Base-by-base conservation (phyloP, 2,888 invertebrate species). In the Rhagium mordax region DNA sequence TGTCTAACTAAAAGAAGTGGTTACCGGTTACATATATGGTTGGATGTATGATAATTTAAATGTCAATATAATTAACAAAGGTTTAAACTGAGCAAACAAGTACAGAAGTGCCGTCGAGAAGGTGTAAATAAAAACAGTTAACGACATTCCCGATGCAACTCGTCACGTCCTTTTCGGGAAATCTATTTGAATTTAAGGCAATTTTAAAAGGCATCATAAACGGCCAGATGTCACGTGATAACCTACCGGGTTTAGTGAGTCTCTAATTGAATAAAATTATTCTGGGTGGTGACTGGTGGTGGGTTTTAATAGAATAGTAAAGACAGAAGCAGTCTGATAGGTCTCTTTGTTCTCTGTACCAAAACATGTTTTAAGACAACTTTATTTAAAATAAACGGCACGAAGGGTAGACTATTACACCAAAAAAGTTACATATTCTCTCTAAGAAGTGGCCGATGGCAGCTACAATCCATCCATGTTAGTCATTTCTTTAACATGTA, bases 21-120 rank as follows among this genome's bases (percentile, higher is more conserved):
- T 68, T 59, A 59, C 67, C 41, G 48, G 57, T 51, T 57, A 20
- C 48, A 60, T 51, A 51, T 18, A 18, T 51, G 18, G 51, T 51
- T 51, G 18, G 51, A 51, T 18, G 18, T 51, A 16, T 15, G 60
- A 60, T 69, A 69, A 69, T 69, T 69, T 69, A 21, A 48, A 48
- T 49, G 60, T 69, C 59, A 60, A 49, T 60, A 69, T 60, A 60
- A 69, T 69, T 69, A 69, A 69, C 69, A 60, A 49, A 60, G 47
- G 60, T 69, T 69, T 60, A 69, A 67, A 67, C n/a, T 57, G 21
- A 67, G 16, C 47, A 67, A 69, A 69, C 60, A 69, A 27, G 49
- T 49, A 48, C 69, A 60, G 60, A 69, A 33, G 60, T 24, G 60
- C 69, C 69, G 69, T 10, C 69, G 10, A 48, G 16, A 1, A 69